Percentiles rank a stretch among this genome's conserved stretches.
Conservation (phyloP, 2,888 invertebrate genomes). For the Neoaliturus tenellus region DNA sequence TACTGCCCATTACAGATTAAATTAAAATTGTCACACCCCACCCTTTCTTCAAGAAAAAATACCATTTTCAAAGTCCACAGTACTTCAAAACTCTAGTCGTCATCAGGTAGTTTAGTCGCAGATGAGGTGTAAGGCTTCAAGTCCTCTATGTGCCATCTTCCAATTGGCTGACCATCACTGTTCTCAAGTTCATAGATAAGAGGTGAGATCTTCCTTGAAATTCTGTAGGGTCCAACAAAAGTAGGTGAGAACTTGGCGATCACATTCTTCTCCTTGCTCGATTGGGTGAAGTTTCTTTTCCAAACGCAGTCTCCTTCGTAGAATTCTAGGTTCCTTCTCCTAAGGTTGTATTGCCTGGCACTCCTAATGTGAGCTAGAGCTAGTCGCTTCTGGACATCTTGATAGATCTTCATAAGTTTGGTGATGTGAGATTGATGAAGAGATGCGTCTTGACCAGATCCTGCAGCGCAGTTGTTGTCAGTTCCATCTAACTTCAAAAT, state of each 20-base stretch:
- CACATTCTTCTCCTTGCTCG: conserved; percentile 55
- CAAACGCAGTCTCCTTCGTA: conserved; percentile 7
- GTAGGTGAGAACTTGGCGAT: conserved; percentile 60
- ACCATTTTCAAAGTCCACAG: too few relatives aligned
- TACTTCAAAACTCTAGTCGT: too few relatives aligned
- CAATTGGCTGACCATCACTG: conserved; percentile 12
- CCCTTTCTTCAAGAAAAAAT: too few relatives aligned
- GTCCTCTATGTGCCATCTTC: conserved; percentile 61
- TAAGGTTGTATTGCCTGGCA: conserved; percentile 16
- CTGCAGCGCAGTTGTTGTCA: too few relatives aligned
- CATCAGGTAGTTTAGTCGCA: too few relatives aligned
- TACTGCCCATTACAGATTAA: too few relatives aligned
- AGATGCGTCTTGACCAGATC: too few relatives aligned
- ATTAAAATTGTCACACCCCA: too few relatives aligned
- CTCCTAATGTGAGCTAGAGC: neutral
- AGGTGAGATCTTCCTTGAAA: conserved; percentile 56
- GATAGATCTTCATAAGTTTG: neutral
- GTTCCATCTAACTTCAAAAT: too few relatives aligned
- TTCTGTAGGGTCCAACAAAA: conserved; percentile 58
- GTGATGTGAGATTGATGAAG: too few relatives aligned
- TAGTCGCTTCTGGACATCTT: neutral
- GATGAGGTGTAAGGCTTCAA: conserved; percentile 37
- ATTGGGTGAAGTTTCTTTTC: conserved; percentile 50
- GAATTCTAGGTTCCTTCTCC: conserved; percentile 19
- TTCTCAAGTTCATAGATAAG: conserved; percentile 60